phyloP scores from a whole-genome alignment of 2,888 invertebrate genomes.

The Gonocerus acuteangulatus region DNA sequence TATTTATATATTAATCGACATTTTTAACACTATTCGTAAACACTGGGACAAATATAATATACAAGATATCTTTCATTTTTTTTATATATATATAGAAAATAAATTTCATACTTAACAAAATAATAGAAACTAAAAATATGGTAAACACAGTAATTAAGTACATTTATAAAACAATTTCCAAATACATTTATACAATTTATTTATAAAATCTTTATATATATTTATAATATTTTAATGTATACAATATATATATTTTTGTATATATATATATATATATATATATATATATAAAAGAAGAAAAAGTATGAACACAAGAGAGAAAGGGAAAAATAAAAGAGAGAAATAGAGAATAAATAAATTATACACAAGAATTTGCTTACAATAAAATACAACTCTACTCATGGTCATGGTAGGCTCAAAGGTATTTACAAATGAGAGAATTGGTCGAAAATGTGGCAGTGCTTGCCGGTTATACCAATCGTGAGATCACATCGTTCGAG shows the following conservation, averaged over 20 bases:
- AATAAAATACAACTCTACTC: slow-evolving; percentile 32
- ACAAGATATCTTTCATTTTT: slow-evolving; percentile 24
- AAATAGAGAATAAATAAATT: slow-evolving; percentile 30
- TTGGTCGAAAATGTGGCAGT: slow-evolving; percentile 35
- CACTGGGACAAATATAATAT: slow-evolving; percentile 33
- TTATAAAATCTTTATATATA: slow-evolving; percentile 27
- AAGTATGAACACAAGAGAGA: slow-evolving; percentile 31
- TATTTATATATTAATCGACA: slow-evolving; percentile 25
- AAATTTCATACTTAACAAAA: slow-evolving; percentile 26
- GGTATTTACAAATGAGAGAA: slow-evolving; percentile 34
- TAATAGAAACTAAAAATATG: slow-evolving; percentile 34
- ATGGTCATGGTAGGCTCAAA: slow-evolving; percentile 36
- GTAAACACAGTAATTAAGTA: slow-evolving; percentile 36
- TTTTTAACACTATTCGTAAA: slow-evolving; percentile 25
- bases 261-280: slow-evolving; percentile 24
- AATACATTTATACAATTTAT: slow-evolving; percentile 33
- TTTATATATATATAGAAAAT: slow-evolving; percentile 24
- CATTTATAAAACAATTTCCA: slow-evolving; percentile 35
- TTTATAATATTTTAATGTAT: slow-evolving; percentile 1
- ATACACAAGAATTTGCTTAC: slow-evolving; percentile 28
- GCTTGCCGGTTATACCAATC: slow-evolving; percentile 34
- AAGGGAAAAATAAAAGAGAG: slow-evolving; percentile 14
- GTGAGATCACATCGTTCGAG: slow-evolving; percentile 32
- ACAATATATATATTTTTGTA: not conserved
- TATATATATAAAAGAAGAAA: slow-evolving; percentile 30